Evolutionary conservation across 2,113 vertebrate genomes (phyloP), one percentile per base, ranked within the genome.

Genomic region (Neodon shergylaensis): DNA sequence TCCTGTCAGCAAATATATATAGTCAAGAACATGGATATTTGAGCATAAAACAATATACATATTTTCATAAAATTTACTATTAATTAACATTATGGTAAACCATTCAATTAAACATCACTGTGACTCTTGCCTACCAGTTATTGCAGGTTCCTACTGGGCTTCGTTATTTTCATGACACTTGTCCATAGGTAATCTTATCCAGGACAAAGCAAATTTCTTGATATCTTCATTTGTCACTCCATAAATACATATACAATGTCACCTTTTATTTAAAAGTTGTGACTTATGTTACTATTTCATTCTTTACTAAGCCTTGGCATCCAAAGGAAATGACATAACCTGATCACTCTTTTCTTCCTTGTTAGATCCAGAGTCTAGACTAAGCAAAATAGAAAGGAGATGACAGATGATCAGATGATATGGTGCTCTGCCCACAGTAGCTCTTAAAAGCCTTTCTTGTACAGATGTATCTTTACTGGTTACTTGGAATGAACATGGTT

Each of bases 281-380:
- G 49, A 47, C 70, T 61, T 70, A 70, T 92, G 7, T 97, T 36
- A 92, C n/a, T 68, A 39, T 21, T 47, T 70, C 4, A 42, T 96
- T 90, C 47, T 81, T 85, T 84, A n/a, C 49, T 87, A 88, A 78
- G 5, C 2, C 16, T 78, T 13, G 31, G 44, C 16, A 78, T 47
- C 44, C 76, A 44, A 49, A 31, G 26, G 6, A 24, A 47, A 52
- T 11, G 5, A 33, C 16, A 3, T 78, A 47, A 54, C 0, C 14
- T 54, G 4, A 42, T 36, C 1, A 1, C 2, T 17, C 2, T 8
- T 76, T 11, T 16, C 22, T 74, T 36, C 5, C 4, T 28, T 1
- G 19, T 19, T 11, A 0, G 49, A 49, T 2, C 2, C 0, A 4
- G 19, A 86, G 33, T 26, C 22, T 47, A 44, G 22, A n/a, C 17